Conservation (phyloP, 2,797 vertebrate species). For the Lagorchestes hirsutus region DNA sequence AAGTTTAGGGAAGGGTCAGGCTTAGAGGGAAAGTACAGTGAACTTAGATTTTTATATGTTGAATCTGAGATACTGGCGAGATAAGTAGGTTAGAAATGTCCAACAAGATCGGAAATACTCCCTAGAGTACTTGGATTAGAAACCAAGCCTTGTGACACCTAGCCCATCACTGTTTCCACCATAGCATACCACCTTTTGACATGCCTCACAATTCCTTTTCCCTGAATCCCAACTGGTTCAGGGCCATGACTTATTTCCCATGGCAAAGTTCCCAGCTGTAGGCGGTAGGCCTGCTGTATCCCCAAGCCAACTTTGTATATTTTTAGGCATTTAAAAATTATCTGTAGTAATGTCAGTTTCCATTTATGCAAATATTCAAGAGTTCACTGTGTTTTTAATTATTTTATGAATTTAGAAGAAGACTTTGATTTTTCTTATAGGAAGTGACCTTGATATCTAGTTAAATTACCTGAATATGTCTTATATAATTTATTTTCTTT, state of each 20-base stretch:
- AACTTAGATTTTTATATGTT: background rate
- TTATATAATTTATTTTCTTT: background rate
- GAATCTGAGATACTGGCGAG: background rate
- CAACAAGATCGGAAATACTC: background rate
- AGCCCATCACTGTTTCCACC: background rate
- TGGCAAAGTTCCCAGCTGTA: background rate
- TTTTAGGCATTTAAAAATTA: conserved; percentile 1
- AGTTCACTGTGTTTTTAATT: conserved; percentile 27
- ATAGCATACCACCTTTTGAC: background rate
- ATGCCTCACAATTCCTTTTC: background rate
- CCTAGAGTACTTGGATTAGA: background rate
- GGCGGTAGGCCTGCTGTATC: background rate
- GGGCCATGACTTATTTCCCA: background rate
- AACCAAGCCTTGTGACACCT: background rate
- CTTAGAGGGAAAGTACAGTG: background rate
- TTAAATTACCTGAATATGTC: background rate
- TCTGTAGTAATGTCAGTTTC: conserved; percentile 59
- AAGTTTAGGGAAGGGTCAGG: background rate
- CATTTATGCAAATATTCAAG: conserved; percentile 2
- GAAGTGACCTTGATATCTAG: background rate
- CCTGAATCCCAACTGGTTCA: background rate
- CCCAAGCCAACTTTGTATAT: background rate
- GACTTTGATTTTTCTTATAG: conserved; percentile 60
- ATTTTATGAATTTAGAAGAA: conserved; percentile 50
- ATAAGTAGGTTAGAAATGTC: background rate